Base-by-base conservation (phyloP, 37 sponge, comb jelly and placozoan species). In the Crambe crambe region DNA sequence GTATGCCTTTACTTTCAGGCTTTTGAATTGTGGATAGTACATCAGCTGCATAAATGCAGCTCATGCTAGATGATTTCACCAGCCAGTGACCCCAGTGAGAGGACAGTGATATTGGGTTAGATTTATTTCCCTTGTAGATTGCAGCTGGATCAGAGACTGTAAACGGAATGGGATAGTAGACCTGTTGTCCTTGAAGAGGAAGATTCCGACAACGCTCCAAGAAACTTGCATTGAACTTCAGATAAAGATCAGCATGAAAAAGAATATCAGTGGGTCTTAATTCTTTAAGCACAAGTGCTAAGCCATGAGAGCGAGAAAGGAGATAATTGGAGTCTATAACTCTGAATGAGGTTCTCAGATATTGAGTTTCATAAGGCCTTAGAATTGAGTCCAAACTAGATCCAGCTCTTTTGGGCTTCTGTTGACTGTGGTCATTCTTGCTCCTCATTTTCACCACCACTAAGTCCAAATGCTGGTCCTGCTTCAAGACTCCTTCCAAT, bases 11-110 rank as follows among this genome's bases (percentile, higher is more conserved):
- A 30, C 32, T 10, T 9, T 58, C 82, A 5, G 64, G 2, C 26
- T 74, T 57, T 36, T 38, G 26, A 25, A 37, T 37, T 22, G 64
- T 5, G 6, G 66, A 35, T 18, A 83, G 35, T 39, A 83, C 30
- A 44, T 83, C 83, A 20, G 68, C 75, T 9, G 68, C 83, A 73
- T 74, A 83, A 37, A 74, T 2, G 35, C 83, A 83, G 37, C 68
- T 56, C 23, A 47, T 51, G 0, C 57, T 47, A 57, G 62, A 56
- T 3, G 83, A 83, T 61, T 73, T 25, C 27, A 67, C 54, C 56
- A 74, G 37, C 83, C 83, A 83, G 67, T 83, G 56, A 27, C 83
- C 83, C 2, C 75, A 60, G 68, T 83, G 83, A 22, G 61, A 32
- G 15, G 72, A 72, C 32, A 81, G 31, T 39, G 56, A n/a, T 36